phyloP scores from a whole-genome alignment of 2,888 invertebrate species.

The Mimas tiliae region DNA sequence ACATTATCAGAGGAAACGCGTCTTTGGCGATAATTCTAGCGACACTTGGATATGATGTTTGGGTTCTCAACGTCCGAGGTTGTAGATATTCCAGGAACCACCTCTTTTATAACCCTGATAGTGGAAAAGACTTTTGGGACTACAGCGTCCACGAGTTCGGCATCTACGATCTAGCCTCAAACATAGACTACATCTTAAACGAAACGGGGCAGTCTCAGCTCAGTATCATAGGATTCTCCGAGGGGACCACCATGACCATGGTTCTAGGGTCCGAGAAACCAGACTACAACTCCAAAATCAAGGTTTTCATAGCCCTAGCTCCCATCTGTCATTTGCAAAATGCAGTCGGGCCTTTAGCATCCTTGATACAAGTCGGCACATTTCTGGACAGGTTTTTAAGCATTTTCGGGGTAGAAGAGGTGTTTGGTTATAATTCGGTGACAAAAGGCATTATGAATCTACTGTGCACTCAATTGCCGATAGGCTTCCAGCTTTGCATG shows the following conservation, averaged over 20 bases:
- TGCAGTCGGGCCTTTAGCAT: slow-evolving; percentile 21
- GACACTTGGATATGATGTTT: slow-evolving; percentile 44
- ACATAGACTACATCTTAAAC: slow-evolving; percentile 59
- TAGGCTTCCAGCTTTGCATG: slow-evolving; percentile 34
- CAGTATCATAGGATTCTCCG: slow-evolving; percentile 87
- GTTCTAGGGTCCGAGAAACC: slow-evolving; percentile 77
- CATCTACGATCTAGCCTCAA: slow-evolving; percentile 86
- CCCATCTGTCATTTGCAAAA: slow-evolving; percentile 47
- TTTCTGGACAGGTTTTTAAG: slow-evolving; percentile 5
- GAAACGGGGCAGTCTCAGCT: slow-evolving; percentile 78
- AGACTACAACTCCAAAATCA: slow-evolving; percentile 84
- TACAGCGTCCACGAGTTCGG: slow-evolving; percentile 86
- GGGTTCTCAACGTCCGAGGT: slow-evolving; percentile 61
- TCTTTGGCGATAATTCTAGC: slow-evolving; percentile 47
- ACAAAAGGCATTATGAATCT: slow-evolving; percentile 28
- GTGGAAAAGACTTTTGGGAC: slow-evolving; percentile 78
- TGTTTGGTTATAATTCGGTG: slow-evolving; percentile 31
- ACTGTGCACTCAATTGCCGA: slow-evolving; percentile 28
- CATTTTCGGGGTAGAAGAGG: slow-evolving; percentile 21
- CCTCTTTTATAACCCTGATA: slow-evolving; percentile 49
- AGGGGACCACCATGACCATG: slow-evolving; percentile 84
- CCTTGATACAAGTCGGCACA: slow-evolving; percentile 15
- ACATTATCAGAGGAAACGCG: slow-evolving; percentile 44
- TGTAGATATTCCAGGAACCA: slow-evolving; percentile 84
- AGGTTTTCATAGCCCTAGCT: slow-evolving; percentile 65